Conservation (phyloP, 2,888 invertebrate genomes). For the Rhodophaea formosa region DNA sequence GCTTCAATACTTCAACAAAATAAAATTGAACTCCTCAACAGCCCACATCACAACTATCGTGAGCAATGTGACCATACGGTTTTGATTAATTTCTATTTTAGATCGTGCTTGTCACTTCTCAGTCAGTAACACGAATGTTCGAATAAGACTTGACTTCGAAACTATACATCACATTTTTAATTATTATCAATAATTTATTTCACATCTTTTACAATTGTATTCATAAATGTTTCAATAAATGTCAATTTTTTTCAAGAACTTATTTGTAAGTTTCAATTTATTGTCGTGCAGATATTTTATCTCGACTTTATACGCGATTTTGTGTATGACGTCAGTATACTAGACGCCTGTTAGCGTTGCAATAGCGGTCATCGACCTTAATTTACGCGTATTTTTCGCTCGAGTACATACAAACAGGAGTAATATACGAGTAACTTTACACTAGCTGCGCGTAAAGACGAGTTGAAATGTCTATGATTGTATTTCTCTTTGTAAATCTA, state of each 20-base stretch:
- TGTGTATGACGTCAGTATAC: neutral
- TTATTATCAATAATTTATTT: neutral
- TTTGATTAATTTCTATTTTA: neutral
- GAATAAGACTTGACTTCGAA: neutral
- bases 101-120: conserved; percentile 10
- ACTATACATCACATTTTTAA: conserved; percentile 15
- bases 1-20: no score
- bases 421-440: no score
- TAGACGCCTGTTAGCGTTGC: no score
- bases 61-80: neutral
- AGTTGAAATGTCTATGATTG: neutral
- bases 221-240: neutral
- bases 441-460: neutral
- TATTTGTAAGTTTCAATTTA: neutral
- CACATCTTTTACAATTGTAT: neutral
- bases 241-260: neutral
- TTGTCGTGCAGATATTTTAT: neutral
- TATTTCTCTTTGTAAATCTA: conserved; percentile 19
- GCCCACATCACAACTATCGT: neutral
- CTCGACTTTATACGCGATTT: neutral
- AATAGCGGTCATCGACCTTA: no score
- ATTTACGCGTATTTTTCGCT: no score
- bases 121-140: conserved; percentile 5
- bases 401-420: no score
- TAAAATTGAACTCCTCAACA: neutral